Evolutionary conservation across 1,140 invertebrate genomes (phyloP), one percentile per base, ranked within the genome.

Genomic region (Berghia stephanieae): DNA sequence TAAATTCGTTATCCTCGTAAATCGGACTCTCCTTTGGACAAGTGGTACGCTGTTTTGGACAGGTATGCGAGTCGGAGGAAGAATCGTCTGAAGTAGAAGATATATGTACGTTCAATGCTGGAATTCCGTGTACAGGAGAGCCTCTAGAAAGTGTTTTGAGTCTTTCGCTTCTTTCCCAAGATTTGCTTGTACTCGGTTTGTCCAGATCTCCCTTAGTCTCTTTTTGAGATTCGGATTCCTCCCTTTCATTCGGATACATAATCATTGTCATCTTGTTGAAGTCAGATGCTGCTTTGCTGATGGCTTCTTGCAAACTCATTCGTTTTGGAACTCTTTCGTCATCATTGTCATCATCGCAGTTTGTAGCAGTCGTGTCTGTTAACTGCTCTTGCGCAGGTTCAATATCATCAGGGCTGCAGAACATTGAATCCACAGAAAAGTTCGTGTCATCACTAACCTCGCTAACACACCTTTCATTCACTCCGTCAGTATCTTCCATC

Each of bases 1-100:
- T 86, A 82, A 88, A 88, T 78, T 88, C 87, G 24, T 79, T 75
- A 27, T 88, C 87, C n/a, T 86, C 80, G 77, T 85, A 86, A 24
- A 83, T 66, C 0, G 83, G 84, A 68, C 83, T 83, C 36, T 82
- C 82, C 0, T 21, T 44, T 0, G 42, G 52, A 36, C 16, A 49
- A n/a, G 27, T 52, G 1, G 55, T n/a, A n/a, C n/a, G n/a, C n/a
- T n/a, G n/a, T n/a, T n/a, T n/a, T n/a, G n/a, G n/a, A n/a, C n/a
- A n/a, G n/a, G n/a, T n/a, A n/a, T n/a, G n/a, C n/a, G n/a, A n/a
- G n/a, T n/a, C n/a, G n/a, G n/a, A n/a, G n/a, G n/a, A n/a, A n/a
- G n/a, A n/a, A n/a, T n/a, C n/a, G n/a, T n/a, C n/a, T n/a, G n/a
- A n/a, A n/a, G n/a, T n/a, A n/a, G n/a, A n/a, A n/a, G n/a, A n/a